Conservation (phyloP, 2,888 invertebrate genomes). For the Heliconius charithonia region DNA sequence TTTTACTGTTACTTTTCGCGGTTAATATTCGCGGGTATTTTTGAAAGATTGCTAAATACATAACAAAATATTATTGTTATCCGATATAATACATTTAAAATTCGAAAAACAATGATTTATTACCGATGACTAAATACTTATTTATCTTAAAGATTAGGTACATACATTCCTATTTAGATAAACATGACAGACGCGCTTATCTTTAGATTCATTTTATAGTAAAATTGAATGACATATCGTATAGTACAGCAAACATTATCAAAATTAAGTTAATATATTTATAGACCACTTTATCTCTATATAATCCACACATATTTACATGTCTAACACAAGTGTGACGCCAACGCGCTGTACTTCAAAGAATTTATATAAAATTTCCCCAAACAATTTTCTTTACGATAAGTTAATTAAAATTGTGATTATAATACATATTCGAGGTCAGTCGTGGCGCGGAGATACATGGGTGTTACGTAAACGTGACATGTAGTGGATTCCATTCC, state of each 20-base stretch:
- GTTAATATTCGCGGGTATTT: too few species aligned
- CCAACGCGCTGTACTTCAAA: slow-evolving; percentile 53
- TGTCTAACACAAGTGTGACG: slow-evolving; percentile 49
- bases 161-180: not conserved
- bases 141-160: not conserved
- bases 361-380: slow-evolving; percentile 60
- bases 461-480: too few species aligned
- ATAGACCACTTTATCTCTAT: slow-evolving; percentile 26
- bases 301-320: slow-evolving; percentile 38
- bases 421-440: not conserved
- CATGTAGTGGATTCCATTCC: too few species aligned
- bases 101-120: not conserved
- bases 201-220: not conserved
- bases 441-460: too few species aligned
- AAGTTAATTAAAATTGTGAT: slow-evolving; percentile 52
- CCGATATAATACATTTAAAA: not conserved
- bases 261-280: not conserved
- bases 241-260: not conserved
- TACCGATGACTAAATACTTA: not conserved
- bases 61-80: not conserved
- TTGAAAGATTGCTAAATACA: not conserved
- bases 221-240: not conserved
- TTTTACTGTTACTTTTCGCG: too few species aligned
- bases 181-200: not conserved
- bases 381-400: slow-evolving; percentile 64